phyloP scores from a whole-genome alignment of 2,113 vertebrate genomes.

The human (Homo sapiens) region GRCh38 chr7:112847001-112847500 shows the following conservation, averaged over 20 bases:
- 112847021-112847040: background rate
- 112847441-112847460: background rate
- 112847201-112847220: background rate
- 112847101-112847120: background rate
- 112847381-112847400: background rate
- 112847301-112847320: background rate
- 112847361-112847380: background rate
- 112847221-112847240: background rate
- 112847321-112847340: background rate
- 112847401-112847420: background rate
- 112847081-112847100: background rate
- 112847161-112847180: background rate
- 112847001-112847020: background rate
- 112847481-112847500: background rate
- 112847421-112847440: background rate
- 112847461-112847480: background rate
- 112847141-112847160: background rate
- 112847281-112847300: background rate
- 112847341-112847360: background rate
- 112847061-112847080: background rate
- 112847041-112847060: background rate
- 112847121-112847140: background rate
- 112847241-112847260: background rate
- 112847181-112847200: background rate
- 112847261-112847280: background rate